Evolutionary conservation across 2,888 invertebrate genomes (phyloP).

Genomic region (Rhabditophanes sp.): DNA sequence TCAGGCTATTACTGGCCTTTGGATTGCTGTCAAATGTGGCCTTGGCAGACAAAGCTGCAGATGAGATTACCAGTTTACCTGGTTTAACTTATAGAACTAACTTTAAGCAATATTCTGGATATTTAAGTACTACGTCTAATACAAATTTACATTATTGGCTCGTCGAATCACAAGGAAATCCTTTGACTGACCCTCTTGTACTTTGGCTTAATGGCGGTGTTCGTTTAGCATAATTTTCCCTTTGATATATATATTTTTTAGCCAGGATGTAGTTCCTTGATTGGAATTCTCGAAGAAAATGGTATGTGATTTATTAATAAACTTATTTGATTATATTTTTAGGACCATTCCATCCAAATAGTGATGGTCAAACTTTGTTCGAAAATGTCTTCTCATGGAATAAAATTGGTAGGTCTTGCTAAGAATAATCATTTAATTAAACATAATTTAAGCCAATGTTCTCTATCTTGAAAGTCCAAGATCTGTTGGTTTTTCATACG

Average conservation of each 20-base stretch:
- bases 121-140: constrained; percentile 21
- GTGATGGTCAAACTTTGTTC: constrained; percentile 29
- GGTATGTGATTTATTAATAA: constrained; percentile 27
- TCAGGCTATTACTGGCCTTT: too few relatives aligned
- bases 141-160: constrained; percentile 46
- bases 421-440: too few relatives aligned
- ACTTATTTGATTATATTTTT: constrained; percentile 8
- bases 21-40: too few relatives aligned
- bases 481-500: constrained; percentile 50
- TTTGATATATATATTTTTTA: not conserved
- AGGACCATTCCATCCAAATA: constrained; percentile 29
- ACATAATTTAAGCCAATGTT: too few relatives aligned
- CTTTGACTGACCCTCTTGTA: constrained; percentile 45
- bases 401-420: too few relatives aligned
- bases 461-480: constrained; percentile 50
- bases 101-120: constrained; percentile 49
- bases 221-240: constrained; percentile 20
- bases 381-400: constrained; percentile 42
- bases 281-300: constrained; percentile 25
- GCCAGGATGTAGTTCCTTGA: constrained; percentile 16
- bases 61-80: constrained; percentile 17
- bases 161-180: constrained; percentile 38
- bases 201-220: constrained; percentile 47
- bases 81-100: constrained; percentile 27
- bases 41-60: constrained; percentile 15